Base-by-base conservation (phyloP, 2,113 vertebrate genomes). In the Melospiza georgiana region DNA sequence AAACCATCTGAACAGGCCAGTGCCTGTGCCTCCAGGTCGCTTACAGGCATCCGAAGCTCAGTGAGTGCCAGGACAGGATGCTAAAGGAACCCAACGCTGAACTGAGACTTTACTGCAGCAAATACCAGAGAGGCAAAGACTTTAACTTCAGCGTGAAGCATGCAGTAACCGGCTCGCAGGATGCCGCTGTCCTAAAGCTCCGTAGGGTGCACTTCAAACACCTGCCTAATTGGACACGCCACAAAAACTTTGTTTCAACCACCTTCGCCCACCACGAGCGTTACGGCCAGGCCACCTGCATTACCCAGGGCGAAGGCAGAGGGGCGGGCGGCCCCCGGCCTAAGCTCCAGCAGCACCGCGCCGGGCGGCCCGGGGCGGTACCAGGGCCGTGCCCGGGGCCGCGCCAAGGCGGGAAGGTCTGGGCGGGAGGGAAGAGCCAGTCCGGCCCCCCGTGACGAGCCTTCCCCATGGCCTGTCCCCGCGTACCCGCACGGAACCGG, bases 121-220 rank as follows among this genome's bases (percentile, higher is more conserved):
- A 31, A 49, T 15, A 57, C 37, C 46, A 12, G 19, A 78, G 19
- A 3, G 37, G 49, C 33, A 21, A 22, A 54, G 62, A 69, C 71
- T 81, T 46, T 2, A 30, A 69, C 61, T 79, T 48, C 51, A 30
- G 13, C 0, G 44, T 4, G 21, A 61, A 93, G 58, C 23, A 3
- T 0, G 30, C 5, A 15, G 25, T 1, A 39, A 72, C 37, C 61
- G 2, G 30, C 43, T 17, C 1, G 9, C 44, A 74, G 0, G 6
- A 37, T 84, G 68, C 51, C 15, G 72, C 76, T 25, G 63, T 88
- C 93, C 89, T 24, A 35, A 35, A 79, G 58, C 58, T 13, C 51
- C 17, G 8, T 1, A 19, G 0, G 2, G 17, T 1, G 28, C 22
- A 20, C 55, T 65, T 31, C 37, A 5, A 62, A 31, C 37, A 16